A percentile compares a stretch with the other conserved stretches of the same genome.
phyloP scores from a whole-genome alignment of 2,113 vertebrate genomes.

The Aix galericulata region DNA sequence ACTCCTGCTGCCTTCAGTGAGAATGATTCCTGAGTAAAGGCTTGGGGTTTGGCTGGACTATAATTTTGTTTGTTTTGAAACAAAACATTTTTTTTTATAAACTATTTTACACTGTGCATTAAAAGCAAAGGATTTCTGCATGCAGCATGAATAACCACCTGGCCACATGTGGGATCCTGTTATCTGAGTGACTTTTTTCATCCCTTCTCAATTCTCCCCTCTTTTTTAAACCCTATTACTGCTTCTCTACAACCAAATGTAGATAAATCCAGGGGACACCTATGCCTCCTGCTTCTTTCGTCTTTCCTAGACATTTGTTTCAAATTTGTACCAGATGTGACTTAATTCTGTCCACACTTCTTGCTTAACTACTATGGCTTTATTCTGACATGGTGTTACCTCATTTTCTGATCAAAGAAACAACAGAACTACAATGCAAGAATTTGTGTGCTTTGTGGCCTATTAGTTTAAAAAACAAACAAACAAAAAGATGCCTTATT shows the following conservation, averaged over 20 bases:
- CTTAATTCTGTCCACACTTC: neutral
- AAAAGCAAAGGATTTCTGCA: neutral
- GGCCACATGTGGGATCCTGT: neutral
- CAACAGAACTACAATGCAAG: neutral
- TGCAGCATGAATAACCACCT: neutral
- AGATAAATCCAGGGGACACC: neutral
- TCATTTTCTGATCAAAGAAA: neutral
- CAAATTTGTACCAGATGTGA: neutral
- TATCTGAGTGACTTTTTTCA: neutral
- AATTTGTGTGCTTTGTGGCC: neutral
- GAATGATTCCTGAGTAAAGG: neutral
- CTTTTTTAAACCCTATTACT: neutral
- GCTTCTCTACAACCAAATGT: neutral
- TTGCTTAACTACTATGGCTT: neutral
- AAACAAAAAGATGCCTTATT: neutral
- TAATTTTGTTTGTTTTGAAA: neutral
- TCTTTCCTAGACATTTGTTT: neutral
- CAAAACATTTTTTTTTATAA: neutral
- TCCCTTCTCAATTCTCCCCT: neutral
- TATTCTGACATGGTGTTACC: neutral
- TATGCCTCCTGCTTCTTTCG: neutral
- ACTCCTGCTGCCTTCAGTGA: neutral
- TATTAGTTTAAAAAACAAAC: neutral
- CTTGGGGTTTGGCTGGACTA: neutral
- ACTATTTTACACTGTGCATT: neutral